Conservation (phyloP, 2,888 invertebrate genomes). For the Lypha dubia region DNA sequence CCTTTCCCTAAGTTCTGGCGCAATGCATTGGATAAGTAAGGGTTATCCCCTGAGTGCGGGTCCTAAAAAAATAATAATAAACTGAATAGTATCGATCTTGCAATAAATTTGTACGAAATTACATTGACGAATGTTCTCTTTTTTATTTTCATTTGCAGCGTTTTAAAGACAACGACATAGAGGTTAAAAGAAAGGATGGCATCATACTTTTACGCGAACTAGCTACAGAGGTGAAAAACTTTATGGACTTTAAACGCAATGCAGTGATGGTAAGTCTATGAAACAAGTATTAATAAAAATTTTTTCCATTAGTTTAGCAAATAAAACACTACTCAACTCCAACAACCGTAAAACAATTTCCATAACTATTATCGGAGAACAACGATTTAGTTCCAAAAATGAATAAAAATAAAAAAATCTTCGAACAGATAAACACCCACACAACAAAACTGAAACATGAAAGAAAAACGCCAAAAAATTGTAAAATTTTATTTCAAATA, state of each 20-base stretch:
- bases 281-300: not conserved
- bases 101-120: not conserved
- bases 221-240: slow-evolving; percentile 94
- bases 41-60: no score
- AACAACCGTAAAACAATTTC: slow-evolving; percentile 47
- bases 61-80: no score
- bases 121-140: not conserved
- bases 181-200: slow-evolving; percentile 92
- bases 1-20: no score
- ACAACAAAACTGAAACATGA: slow-evolving; percentile 24
- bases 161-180: slow-evolving; percentile 90
- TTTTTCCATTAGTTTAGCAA: not conserved
- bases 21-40: no score
- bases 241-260: slow-evolving; percentile 96
- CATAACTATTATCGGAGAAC: slow-evolving; percentile 45
- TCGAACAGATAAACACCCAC: not conserved
- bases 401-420: slow-evolving; percentile 30
- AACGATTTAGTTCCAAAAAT: slow-evolving; percentile 27
- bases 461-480: slow-evolving; percentile 26
- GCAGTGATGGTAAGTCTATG: slow-evolving; percentile 91
- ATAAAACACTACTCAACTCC: slow-evolving; percentile 18
- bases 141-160: slow-evolving; percentile 85
- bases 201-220: slow-evolving; percentile 93
- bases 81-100: not conserved
- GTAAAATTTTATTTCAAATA: slow-evolving; percentile 44